Conservation (phyloP, 92 coral and sea anemone species). For the Umimayanthus kanabou region DNA sequence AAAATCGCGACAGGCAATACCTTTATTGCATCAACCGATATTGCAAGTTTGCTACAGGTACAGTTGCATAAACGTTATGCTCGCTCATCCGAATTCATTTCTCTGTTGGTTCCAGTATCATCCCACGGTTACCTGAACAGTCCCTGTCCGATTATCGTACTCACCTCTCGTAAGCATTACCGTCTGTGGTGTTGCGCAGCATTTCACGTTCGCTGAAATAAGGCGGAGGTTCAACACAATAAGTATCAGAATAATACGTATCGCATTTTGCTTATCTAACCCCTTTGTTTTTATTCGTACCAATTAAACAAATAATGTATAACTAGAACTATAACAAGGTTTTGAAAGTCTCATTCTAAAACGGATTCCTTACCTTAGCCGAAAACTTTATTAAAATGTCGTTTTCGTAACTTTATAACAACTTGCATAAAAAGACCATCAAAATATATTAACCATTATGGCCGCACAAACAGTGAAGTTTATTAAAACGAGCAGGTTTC, state of each 20-base stretch:
- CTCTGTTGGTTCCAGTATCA: background rate
- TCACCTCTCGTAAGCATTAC: slow-evolving; percentile 12
- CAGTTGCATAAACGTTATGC: background rate
- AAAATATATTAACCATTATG: too few relatives aligned
- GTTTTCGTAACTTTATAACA: too few relatives aligned
- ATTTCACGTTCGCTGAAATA: background rate
- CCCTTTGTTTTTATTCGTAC: background rate
- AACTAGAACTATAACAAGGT: background rate
- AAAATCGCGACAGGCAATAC: too few relatives aligned
- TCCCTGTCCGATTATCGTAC: background rate
- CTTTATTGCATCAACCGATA: too few relatives aligned
- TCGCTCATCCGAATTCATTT: background rate
- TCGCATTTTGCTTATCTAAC: background rate
- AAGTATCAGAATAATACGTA: background rate
- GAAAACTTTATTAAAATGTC: too few relatives aligned
- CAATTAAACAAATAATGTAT: too few relatives aligned
- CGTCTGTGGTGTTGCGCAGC: background rate
- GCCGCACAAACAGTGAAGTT: too few relatives aligned
- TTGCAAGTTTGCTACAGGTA: too few relatives aligned
- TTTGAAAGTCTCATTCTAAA: background rate
- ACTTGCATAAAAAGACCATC: too few relatives aligned
- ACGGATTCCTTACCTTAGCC: background rate
- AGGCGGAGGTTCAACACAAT: background rate
- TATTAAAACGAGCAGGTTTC: too few relatives aligned
- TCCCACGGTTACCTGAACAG: background rate